Evolutionary conservation across 2,797 vertebrate genomes (phyloP).

Genomic region (Centropyge bicolor): DNA sequence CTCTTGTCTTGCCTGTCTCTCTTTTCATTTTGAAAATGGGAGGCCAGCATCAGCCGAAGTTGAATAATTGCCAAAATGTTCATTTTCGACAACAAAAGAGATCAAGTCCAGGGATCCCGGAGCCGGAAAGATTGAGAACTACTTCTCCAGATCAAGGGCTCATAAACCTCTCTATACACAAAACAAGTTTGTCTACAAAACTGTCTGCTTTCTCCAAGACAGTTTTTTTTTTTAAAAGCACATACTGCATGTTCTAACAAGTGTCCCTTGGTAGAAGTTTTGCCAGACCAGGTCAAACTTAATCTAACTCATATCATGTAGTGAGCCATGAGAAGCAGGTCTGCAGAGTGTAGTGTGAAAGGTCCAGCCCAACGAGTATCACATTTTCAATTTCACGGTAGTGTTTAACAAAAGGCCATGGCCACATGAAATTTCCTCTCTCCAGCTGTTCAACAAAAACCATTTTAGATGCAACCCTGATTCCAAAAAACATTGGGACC

Average conservation of each 20-base stretch:
- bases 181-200: background rate
- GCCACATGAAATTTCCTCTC: background rate
- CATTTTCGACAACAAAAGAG: background rate
- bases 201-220: fast-evolving
- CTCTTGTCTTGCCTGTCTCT: background rate
- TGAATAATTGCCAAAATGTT: background rate
- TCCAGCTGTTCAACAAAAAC: background rate
- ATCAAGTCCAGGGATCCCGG: background rate
- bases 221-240: background rate
- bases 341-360: conserved; percentile 16
- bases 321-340: background rate
- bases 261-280: background rate
- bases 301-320: background rate
- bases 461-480: background rate
- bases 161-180: background rate
- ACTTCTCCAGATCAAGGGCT: background rate
- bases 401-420: conserved; percentile 20
- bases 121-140: background rate
- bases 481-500: too few relatives aligned
- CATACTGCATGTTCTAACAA: background rate
- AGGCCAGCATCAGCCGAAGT: background rate
- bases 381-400: conserved; percentile 42
- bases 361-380: conserved; percentile 4
- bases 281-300: background rate
- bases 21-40: background rate